Conservation (phyloP, 2,888 invertebrate species). For the Exocentrus adspersus region DNA sequence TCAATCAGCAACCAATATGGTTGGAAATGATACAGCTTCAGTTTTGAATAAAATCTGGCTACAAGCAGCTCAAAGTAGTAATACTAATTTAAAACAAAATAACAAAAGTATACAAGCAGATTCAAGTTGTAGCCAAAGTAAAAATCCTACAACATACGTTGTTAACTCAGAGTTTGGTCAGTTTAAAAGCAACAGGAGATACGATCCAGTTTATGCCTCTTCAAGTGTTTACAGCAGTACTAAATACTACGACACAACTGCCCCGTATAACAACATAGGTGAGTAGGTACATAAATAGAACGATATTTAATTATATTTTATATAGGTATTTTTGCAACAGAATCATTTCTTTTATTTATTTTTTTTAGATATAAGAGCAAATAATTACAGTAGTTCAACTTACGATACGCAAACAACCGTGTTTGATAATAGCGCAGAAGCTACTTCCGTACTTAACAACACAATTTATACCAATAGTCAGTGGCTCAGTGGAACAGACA, state of each 20-base stretch:
- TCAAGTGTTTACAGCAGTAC: slow-evolving; percentile 36
- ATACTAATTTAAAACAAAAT: slow-evolving; percentile 47
- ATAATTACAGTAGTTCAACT: slow-evolving; percentile 14
- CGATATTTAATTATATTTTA: too few species aligned
- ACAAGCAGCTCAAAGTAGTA: slow-evolving; percentile 53
- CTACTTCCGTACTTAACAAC: slow-evolving; percentile 9
- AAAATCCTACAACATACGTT: slow-evolving; percentile 44
- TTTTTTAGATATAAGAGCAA: slow-evolving; percentile 12
- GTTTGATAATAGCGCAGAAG: slow-evolving; percentile 27
- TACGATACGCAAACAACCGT: slow-evolving; percentile 31
- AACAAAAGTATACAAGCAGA: slow-evolving; percentile 41
- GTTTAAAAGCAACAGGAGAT: slow-evolving; percentile 54
- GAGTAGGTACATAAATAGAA: slow-evolving; percentile 29
- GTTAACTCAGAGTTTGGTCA: slow-evolving; percentile 53
- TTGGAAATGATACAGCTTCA: slow-evolving; percentile 58
- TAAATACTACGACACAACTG: slow-evolving; percentile 31
- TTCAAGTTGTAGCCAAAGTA: slow-evolving; percentile 13
- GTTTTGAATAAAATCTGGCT: slow-evolving; percentile 67
- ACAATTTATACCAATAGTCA: slow-evolving; percentile 10
- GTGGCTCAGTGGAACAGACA: slow-evolving; percentile 13
- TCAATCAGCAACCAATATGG: slow-evolving; percentile 43
- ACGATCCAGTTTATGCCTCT: slow-evolving; percentile 53
- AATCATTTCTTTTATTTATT: neutral
- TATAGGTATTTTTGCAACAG: too few species aligned
- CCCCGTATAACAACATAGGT: slow-evolving; percentile 24